Evolutionary conservation across 2,888 invertebrate genomes (phyloP), one percentile per base, ranked within the genome.

Genomic region (Colostygia pectinataria): DNA sequence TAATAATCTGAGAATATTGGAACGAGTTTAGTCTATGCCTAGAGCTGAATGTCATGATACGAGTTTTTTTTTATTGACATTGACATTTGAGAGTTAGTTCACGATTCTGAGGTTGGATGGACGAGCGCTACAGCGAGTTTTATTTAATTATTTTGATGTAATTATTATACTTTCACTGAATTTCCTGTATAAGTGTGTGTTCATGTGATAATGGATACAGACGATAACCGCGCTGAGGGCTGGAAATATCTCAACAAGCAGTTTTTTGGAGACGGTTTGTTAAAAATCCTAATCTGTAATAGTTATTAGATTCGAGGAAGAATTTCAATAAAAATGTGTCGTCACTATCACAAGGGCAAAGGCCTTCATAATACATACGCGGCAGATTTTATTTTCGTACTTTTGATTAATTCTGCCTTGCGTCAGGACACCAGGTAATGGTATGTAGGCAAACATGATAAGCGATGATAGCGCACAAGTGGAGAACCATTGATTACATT

Each of bases 231-330:
- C 29, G 89, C 81, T 1, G 90, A 90, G 62, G 90, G 90, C 59
- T 90, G 90, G 90, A 90, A 90, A 63, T 90, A 83, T 71, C 75
- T 90, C 53, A 90, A 90, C 63, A 90, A 90, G 71, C 90, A 90
- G 63, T 90, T 80, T 74, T 90, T 90, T 58, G 90, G 90, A 39
- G 90, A 90, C 65, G 90, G 90, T 90, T 63, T 65, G 88, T 87
- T 12, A 65, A 45, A 57, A 58, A 57, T 59, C 49, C 39, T 52
- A 63, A 53, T 64, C 61, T 41, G 55, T 55, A 45, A n/a, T n/a
- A n/a, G n/a, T n/a, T n/a, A n/a, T n/a, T n/a, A 57, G 55, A 64
- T 66, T 56, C 57, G 51, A 60, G 49, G 46, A 50, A 57, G 53
- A 67, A 68, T 66, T 67, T 66, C 39, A 64, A 48, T 20, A 53